These are phyloP conservation scores for Agapostemon virescens DNA, from an alignment of 2,888 invertebrate genomes.

Conservation along the genomic window DNA sequence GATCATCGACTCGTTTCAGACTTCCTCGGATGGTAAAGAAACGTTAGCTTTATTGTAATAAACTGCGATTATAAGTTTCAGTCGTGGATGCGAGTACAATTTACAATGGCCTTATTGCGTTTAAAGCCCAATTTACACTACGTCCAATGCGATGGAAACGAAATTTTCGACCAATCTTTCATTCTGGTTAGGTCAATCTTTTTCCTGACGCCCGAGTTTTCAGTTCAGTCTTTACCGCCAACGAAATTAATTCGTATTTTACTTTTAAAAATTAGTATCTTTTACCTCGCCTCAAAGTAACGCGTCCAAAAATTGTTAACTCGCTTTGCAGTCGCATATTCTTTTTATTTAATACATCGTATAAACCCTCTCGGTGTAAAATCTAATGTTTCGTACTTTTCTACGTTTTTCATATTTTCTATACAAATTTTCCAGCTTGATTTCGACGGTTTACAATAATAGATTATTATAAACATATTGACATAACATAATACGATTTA, in stretches of 20 bases:
- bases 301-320: not conserved
- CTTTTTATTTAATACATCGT: not conserved
- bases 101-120: conserved; percentile 11
- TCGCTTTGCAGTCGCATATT: not conserved
- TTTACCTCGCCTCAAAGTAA: not conserved
- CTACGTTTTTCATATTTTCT: not conserved
- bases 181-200: not conserved
- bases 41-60: conserved; percentile 16
- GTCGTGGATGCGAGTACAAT: conserved; percentile 17
- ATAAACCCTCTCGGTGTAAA: not conserved
- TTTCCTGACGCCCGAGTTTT: conserved; percentile 1
- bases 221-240: not conserved
- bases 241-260: not conserved
- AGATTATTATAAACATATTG: not conserved
- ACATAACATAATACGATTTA: no score
- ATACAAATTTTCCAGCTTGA: not conserved
- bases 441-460: not conserved
- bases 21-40: not conserved
- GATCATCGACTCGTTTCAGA: not conserved
- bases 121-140: not conserved
- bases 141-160: not conserved
- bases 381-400: not conserved
- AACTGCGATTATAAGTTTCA: conserved; percentile 17
- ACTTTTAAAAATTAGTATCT: not conserved
- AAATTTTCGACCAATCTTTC: conserved; percentile 32